Base-by-base conservation (phyloP, 2,888 invertebrate genomes). In the Phlogophora meticulosa region DNA sequence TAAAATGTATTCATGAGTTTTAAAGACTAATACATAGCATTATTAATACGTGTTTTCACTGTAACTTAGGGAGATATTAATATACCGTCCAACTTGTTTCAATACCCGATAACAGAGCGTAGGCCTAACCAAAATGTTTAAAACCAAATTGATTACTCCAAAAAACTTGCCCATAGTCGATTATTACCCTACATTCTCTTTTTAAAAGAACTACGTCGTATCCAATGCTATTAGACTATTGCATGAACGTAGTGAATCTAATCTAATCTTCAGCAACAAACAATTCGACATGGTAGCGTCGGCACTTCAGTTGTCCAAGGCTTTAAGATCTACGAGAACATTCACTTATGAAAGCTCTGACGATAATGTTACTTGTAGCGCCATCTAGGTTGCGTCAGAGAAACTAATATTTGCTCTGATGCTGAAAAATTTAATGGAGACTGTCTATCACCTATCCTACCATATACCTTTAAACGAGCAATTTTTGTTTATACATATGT, bases 351-450 rank as follows among this genome's bases (percentile, higher is more conserved):
- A 62, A 59, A 56, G 51, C 42, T 42, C 9, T 7, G 3, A 32
- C 15, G 2, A 5, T n/a, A 28, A 24, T 24, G 45, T 11, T 52
- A 72, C 81, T n/a, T 2, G 55, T 81, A 74, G 38, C 81, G 83
- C 83, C 83, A 82, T 83, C 81, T 82, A 34, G 60, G 52, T 34
- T 38, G 4, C 2, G 10, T 13, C 0, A 5, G 1, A 1, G 38
- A 61, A 71, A 80, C 4, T 0, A 15, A 43, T 4, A 2, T 34
- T 56, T 24, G 24, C 0, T 28, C 1, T 4, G n/a, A 2, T 1
- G 2, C 10, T n/a, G 11, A 11, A 36, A 24, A 10, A n/a, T 10
- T 0, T 3, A 36, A 28, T 36, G 2, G 7, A 36, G n/a, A 40
- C 10, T 10, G 13, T 3, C 3, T 11, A n/a, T 34, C 1, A 34